phyloP scores from a whole-genome alignment of 2,797 vertebrate species.

The Synaphobranchus kaupii region DNA sequence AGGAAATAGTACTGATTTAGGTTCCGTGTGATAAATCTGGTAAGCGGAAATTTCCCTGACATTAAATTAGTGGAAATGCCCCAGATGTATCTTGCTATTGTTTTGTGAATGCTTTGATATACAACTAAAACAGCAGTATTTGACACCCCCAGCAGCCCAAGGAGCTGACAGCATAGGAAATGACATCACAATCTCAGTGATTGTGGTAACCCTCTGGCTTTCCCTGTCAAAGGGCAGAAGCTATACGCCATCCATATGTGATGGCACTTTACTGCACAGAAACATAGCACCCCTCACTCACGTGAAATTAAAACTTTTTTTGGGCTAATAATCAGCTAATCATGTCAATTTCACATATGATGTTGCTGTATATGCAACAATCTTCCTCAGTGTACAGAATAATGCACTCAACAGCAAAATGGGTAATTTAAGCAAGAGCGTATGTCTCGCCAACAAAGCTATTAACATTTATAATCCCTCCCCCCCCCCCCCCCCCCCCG shows the following conservation, averaged over 20 bases:
- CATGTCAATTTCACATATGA: neutral
- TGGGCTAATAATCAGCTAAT: neutral
- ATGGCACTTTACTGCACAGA: constrained; percentile 26
- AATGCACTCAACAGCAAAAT: constrained; percentile 34
- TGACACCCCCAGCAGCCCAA: constrained; percentile 70
- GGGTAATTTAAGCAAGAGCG: constrained; percentile 5
- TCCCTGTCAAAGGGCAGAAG: neutral
- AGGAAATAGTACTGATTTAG: neutral
- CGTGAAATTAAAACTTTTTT: neutral
- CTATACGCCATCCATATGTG: constrained; percentile 55
- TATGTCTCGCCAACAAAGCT: constrained; percentile 13
- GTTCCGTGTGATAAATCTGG: neutral
- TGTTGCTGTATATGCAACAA: neutral
- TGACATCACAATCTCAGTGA: constrained; percentile 69
- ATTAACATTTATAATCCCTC: constrained; percentile 24
- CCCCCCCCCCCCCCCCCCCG: neutral
- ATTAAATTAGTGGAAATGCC: neutral
- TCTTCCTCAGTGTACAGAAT: neutral
- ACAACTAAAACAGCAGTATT: neutral
- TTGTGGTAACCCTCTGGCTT: constrained; percentile 65
- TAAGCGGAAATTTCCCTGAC: neutral
- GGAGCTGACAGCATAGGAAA: constrained; percentile 75
- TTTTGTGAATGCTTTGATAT: neutral
- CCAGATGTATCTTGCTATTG: neutral
- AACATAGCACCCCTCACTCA: neutral